These are phyloP conservation scores for Picus viridis DNA, from an alignment of 2,797 vertebrate genomes.

Conservation along the genomic window DNA sequence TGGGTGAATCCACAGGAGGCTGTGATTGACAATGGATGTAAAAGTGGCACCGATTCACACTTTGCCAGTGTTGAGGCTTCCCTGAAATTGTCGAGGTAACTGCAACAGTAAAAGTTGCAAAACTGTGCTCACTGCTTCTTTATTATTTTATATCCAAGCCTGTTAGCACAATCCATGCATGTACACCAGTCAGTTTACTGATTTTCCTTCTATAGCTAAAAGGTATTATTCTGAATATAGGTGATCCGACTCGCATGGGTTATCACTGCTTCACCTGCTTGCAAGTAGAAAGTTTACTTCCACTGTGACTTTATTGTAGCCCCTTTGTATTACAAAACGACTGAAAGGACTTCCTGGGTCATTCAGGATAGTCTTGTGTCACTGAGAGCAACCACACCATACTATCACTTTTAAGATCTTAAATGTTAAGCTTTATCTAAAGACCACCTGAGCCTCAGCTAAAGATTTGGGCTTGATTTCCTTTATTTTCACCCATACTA, in stretches of 20 bases:
- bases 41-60: background rate
- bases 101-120: background rate
- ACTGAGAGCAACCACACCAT: background rate
- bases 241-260: conserved; percentile 43
- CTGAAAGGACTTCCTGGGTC: background rate
- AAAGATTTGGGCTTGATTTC: background rate
- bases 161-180: background rate
- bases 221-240: conserved; percentile 18
- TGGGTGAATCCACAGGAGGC: background rate
- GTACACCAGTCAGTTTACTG: conserved; percentile 18
- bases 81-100: background rate
- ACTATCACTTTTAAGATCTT: background rate
- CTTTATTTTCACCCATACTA: background rate
- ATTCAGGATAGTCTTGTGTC: background rate
- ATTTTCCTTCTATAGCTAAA: conserved; percentile 52
- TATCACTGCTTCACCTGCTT: conserved; percentile 12
- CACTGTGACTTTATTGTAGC: background rate
- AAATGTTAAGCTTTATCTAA: background rate
- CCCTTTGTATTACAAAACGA: background rate
- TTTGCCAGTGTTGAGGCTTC: background rate
- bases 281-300: background rate
- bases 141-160: conserved; percentile 13
- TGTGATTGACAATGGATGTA: background rate
- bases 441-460: background rate
- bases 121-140: background rate